Percentiles rank a stretch among this genome's conserved stretches.
These are phyloP conservation scores for Salvelinus sp. DNA, from an alignment of 2,113 vertebrate species.

Conservation along the genomic window DNA sequence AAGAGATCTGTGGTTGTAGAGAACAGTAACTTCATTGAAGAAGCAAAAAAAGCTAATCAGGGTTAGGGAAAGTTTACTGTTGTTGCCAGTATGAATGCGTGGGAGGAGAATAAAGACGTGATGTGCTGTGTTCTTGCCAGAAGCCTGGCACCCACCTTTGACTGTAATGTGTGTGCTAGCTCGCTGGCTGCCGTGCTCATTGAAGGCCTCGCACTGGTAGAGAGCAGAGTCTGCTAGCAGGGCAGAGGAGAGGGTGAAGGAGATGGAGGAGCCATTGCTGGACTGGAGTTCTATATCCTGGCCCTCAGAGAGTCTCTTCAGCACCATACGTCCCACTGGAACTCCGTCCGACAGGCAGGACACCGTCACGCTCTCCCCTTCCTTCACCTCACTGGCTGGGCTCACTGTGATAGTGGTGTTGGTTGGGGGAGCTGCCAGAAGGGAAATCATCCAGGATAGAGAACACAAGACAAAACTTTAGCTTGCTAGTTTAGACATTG, in stretches of 20 bases:
- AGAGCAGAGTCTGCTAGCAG: conserved; percentile 46
- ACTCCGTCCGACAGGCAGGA: conserved; percentile 46
- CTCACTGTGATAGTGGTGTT: conserved; percentile 63
- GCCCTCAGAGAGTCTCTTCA: conserved; percentile 54
- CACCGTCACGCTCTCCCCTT: conserved; percentile 62
- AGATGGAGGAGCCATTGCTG: conserved; percentile 18
- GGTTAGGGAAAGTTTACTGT: not conserved
- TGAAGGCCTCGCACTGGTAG: conserved; percentile 53
- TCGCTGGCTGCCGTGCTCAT: conserved; percentile 36
- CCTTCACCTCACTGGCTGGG: conserved; percentile 56
- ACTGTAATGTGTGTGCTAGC: conserved; percentile 46
- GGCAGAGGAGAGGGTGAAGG: conserved; percentile 14
- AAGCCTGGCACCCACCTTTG: conserved; percentile 53
- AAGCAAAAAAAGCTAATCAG: not conserved
- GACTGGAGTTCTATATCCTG: conserved; percentile 51
- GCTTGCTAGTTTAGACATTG: too few relatives aligned
- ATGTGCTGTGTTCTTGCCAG: not conserved
- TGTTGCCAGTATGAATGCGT: not conserved
- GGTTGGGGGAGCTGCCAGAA: conserved; percentile 65
- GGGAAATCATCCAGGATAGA: not conserved
- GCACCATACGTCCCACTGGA: conserved; percentile 56
- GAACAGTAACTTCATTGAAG: not conserved
- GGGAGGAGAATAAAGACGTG: not conserved
- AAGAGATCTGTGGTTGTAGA: too few relatives aligned
- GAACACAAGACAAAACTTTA: conserved; percentile 3